These are phyloP conservation scores for Peromyscus polionotus DNA, from an alignment of 2,113 vertebrate species.

Conservation along the genomic window DNA sequence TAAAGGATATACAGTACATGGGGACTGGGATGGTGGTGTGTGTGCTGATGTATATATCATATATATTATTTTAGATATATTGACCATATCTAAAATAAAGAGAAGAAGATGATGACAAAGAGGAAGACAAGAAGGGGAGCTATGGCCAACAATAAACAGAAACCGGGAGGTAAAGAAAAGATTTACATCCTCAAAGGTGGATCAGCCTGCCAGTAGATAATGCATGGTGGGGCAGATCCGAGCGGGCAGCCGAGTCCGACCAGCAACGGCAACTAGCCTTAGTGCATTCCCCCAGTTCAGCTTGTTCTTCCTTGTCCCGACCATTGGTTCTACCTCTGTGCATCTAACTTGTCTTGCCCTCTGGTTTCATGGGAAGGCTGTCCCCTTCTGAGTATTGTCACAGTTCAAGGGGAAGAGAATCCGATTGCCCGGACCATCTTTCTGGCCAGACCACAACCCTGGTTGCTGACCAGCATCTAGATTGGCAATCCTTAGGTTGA, in stretches of 20 bases:
- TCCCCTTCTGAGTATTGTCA: neutral
- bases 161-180: neutral
- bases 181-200: neutral
- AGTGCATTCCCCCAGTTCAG: neutral
- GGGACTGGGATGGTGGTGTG: neutral
- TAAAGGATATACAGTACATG: neutral
- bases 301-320: neutral
- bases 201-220: neutral
- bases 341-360: neutral
- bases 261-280: neutral
- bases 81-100: neutral
- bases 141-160: neutral
- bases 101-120: neutral
- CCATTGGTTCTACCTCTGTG: neutral
- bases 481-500: neutral
- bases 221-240: neutral
- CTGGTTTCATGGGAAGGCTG: neutral
- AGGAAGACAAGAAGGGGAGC: neutral
- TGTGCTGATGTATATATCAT: too few relatives aligned
- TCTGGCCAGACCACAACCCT: neutral
- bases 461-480: neutral
- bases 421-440: neutral
- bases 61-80: too few relatives aligned
- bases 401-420: neutral
- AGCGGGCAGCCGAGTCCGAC: neutral